Evolutionary conservation across 1,140 invertebrate species (phyloP), one percentile per base, ranked within the genome.

Genomic region (Drosophila ironensis): DNA sequence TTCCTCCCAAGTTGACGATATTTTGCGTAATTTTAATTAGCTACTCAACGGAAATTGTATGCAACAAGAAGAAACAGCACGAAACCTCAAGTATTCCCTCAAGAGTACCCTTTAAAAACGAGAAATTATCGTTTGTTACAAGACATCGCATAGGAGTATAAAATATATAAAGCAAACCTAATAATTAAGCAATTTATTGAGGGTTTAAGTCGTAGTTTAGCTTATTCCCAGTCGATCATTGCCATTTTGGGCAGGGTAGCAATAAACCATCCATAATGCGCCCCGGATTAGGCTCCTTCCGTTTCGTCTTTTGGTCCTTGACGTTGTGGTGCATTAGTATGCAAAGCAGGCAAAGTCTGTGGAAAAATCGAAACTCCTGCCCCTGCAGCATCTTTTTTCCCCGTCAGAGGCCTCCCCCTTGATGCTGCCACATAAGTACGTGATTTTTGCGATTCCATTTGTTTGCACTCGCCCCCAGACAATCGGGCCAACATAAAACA

Each of bases 1-100:
- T 64, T 63, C 30, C 42, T 8, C 19, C 37, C 45, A 41, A 51
- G 45, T 60, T 45, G 45, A 48, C 68, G 78, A 27, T 53, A 56
- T 71, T 78, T 72, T 63, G 63, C 72, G 53, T 82, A 81, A 84
- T 82, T 82, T 82, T 82, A 82, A 82, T 78, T 84, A 82, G 78
- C 63, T 70, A 38, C 44, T 59, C 52, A 51, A 56, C 72, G 69
- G 78, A 82, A 82, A 72, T 72, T 76, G 54, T 67, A 54, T 71
- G 44, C 48, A 40, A 42, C 73, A 40, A 45, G 35, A 20, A 28
- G 57, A 54, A 51, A 50, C 16, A 40, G 19, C 22, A 41, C n/a
- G 8, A 2, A 30, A 12, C 28, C n/a, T 1, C 2, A 16, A 17
- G 1, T 30, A 9, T 20, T n/a, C 22, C 2, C 11, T 12, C 5